phyloP scores from a whole-genome alignment of 2,888 invertebrate species.

The Microplitis manilae region DNA sequence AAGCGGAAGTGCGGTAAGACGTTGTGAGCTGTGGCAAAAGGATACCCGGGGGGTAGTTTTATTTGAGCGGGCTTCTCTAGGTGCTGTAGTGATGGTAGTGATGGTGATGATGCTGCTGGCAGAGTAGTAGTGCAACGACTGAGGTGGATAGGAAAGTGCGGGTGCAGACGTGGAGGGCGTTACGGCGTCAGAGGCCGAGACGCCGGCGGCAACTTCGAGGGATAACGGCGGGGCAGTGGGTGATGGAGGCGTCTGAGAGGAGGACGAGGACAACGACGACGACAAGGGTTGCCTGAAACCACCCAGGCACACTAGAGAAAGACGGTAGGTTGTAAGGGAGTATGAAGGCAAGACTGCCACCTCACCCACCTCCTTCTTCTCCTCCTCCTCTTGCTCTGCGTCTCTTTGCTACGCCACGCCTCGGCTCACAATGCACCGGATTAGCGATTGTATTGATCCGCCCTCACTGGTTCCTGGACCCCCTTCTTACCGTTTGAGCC shows the following conservation, averaged over 20 bases:
- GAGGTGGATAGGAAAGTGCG: slow-evolving; percentile 13
- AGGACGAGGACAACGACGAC: slow-evolving; percentile 41
- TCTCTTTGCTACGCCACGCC: slow-evolving; percentile 71
- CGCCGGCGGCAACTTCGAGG: slow-evolving; percentile 20
- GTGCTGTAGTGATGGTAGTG: not conserved
- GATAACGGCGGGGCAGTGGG: slow-evolving; percentile 28
- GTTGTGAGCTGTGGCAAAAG: slow-evolving; percentile 40
- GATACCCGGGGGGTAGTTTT: not conserved
- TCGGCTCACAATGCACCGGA: slow-evolving; percentile 72
- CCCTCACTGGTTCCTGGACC: slow-evolving; percentile 69
- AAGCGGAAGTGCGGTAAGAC: slow-evolving; percentile 65
- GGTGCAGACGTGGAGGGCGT: slow-evolving; percentile 42
- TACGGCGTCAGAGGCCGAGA: slow-evolving; percentile 32
- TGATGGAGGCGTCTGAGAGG: slow-evolving; percentile 38
- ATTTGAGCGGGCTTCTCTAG: not conserved
- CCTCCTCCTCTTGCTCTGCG: slow-evolving; percentile 48
- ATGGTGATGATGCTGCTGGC: slow-evolving; percentile 4
- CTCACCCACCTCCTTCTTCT: slow-evolving; percentile 51
- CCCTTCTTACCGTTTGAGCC: slow-evolving; percentile 34
- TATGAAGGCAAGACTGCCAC: slow-evolving; percentile 62
- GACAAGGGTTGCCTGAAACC: slow-evolving; percentile 43
- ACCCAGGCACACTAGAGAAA: slow-evolving; percentile 36
- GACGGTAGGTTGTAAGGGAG: slow-evolving; percentile 21
- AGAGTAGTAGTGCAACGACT: slow-evolving; percentile 30
- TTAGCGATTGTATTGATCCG: slow-evolving; percentile 72